Conservation (phyloP, 2,113 vertebrate genomes). For the Columba livia region DNA sequence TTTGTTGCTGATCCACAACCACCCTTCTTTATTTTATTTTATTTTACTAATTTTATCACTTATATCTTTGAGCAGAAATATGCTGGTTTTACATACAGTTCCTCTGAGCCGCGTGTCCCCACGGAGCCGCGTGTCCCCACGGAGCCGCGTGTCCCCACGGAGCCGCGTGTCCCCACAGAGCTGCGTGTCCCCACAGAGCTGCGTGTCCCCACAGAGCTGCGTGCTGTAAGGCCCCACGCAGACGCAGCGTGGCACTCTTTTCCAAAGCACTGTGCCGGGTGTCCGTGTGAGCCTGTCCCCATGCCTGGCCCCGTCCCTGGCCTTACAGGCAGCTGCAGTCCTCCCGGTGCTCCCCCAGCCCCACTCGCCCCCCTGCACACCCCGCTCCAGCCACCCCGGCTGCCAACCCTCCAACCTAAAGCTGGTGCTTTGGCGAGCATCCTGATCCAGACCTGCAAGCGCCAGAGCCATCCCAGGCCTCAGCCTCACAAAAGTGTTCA, state of each 20-base stretch:
- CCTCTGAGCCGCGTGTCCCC: background rate
- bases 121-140: no score
- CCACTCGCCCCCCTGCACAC: accelerated
- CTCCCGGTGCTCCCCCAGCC: background rate
- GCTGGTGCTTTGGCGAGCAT: background rate
- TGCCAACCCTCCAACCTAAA: accelerated
- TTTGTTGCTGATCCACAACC: background rate
- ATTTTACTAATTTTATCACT: background rate
- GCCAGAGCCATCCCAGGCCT: background rate
- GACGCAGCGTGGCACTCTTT: slow-evolving; percentile 22
- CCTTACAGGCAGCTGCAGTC: accelerated
- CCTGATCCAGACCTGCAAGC: background rate
- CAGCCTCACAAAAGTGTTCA: background rate
- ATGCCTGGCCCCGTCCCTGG: accelerated
- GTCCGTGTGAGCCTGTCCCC: background rate
- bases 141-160: no score
- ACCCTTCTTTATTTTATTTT: background rate
- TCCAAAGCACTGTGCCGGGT: background rate
- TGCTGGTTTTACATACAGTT: background rate
- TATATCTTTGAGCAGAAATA: background rate
- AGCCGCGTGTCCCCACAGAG: no score
- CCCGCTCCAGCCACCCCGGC: accelerated
- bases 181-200: background rate
- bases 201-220: no score
- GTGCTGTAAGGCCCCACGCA: background rate